Conservation (phyloP, 1,140 invertebrate species). For the Drosophila triauraria region DNA sequence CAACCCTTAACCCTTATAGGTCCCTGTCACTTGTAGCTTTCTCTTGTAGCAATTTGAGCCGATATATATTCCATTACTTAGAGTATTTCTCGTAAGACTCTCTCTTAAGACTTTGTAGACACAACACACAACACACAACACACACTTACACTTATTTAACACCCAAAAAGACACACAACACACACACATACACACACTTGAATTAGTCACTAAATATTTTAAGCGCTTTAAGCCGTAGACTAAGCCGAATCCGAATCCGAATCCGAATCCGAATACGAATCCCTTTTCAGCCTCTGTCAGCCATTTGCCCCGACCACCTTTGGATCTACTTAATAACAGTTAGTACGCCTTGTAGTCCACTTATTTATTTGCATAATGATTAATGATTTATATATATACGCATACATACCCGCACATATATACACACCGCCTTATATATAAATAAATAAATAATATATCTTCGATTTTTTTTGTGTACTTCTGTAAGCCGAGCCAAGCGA, state of each 20-base stretch:
- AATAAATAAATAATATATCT: constrained; percentile 27
- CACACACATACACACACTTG: constrained; percentile 50
- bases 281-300: constrained; percentile 23
- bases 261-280: constrained; percentile 11
- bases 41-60: constrained; percentile 33
- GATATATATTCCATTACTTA: constrained; percentile 42
- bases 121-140: constrained; percentile 35
- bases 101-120: constrained; percentile 53
- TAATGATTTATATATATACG: constrained; percentile 51
- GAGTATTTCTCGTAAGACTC: constrained; percentile 54
- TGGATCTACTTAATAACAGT: constrained; percentile 49
- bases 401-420: constrained; percentile 46
- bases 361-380: constrained; percentile 62
- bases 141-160: constrained; percentile 13
- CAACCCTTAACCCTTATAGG: not conserved
- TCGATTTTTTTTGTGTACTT: constrained; percentile 58
- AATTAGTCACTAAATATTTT: constrained; percentile 84
- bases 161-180: constrained; percentile 34
- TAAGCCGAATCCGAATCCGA: constrained; percentile 49
- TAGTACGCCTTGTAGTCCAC: constrained; percentile 44
- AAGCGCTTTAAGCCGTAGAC: constrained; percentile 77
- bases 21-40: constrained; percentile 31
- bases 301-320: constrained; percentile 17
- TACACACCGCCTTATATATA: constrained; percentile 54
- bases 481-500: constrained; percentile 61